Evolutionary conservation across 2,113 vertebrate genomes (phyloP), one percentile per base, ranked within the genome.

Genomic region (Petromus typicus): DNA sequence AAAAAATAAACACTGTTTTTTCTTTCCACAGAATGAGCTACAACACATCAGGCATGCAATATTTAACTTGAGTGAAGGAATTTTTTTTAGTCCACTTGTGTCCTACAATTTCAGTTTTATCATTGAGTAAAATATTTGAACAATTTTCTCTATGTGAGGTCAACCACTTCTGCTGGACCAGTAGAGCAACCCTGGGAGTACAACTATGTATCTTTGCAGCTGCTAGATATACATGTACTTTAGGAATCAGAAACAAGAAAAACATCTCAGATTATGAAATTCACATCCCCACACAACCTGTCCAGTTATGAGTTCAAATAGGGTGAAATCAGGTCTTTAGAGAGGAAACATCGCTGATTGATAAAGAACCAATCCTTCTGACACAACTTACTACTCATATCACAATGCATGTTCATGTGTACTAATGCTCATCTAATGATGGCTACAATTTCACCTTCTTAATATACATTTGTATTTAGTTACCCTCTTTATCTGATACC

Each of bases 21-120:
- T 76, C 57, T 95, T 75, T 81, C 66, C 30, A 45, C 83, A 89
- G 48, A n/a, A 25, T 66, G 22, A 54, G 30, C 57, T 95, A 78
- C 56, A 96, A 67, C 3, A 95, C 92, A 96, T 79, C 61, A 91
- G 86, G 67, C 85, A 95, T 93, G 93, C 97, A 98, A 97, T 95
- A 91, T 40, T 73, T 71, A 97, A 85, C 6, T n/a, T 0, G 16
- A 94, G 88, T 63, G 22, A 48, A 7, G 0, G 4, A 96, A 2
- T 95, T 34, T 56, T 10, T 9, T 89, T 78, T 56, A 75, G 32
- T 86, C 87, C 40, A 88, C 0, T 14, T 4, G 0, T 0, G 25
- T 61, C 63, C 56, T 67, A 45, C 27, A 71, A 94, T 96, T 92
- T 67, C 40, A 61, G 22, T 63, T 71, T 37, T 5, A 4, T 69